These are phyloP conservation scores for Apamea monoglypha DNA, from an alignment of 2,888 invertebrate genomes.

Conservation along the genomic window DNA sequence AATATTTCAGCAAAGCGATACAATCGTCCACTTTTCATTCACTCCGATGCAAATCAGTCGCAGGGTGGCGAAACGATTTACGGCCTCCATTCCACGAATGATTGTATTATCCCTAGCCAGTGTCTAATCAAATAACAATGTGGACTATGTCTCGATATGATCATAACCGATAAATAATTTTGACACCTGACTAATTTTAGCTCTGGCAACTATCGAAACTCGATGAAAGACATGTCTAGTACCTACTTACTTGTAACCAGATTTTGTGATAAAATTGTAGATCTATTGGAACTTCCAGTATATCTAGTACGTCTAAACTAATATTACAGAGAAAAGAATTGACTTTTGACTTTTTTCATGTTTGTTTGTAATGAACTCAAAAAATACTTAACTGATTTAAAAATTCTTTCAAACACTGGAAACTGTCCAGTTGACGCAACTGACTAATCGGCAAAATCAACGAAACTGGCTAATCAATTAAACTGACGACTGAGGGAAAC, in stretches of 20 bases:
- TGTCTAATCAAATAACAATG: conserved; percentile 55
- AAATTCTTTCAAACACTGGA: too few species aligned
- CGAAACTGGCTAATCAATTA: too few species aligned
- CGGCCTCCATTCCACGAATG: conserved; percentile 32
- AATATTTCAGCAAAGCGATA: conserved; percentile 33
- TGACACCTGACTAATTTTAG: conserved; percentile 52
- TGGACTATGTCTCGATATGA: conserved; percentile 52
- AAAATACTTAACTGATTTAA: too few species aligned
- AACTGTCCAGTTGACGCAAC: too few species aligned
- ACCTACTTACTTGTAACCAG: background rate
- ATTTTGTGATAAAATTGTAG: background rate
- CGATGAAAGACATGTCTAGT: conserved; percentile 28
- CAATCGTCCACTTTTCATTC: conserved; percentile 32
- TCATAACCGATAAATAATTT: conserved; percentile 60
- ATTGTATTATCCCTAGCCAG: conserved; percentile 45
- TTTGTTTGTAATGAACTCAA: too few species aligned
- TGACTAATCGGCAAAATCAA: too few species aligned
- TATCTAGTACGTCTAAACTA: background rate
- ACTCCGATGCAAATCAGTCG: conserved; percentile 26
- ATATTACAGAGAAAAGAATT: too few species aligned
- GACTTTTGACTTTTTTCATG: too few species aligned
- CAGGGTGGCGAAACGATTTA: conserved; percentile 53
- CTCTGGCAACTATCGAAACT: conserved; percentile 38
- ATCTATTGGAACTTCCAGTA: background rate
- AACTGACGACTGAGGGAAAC: too few species aligned